A percentile compares a stretch with the other conserved stretches of the same genome.
Evolutionary conservation across 2,888 invertebrate genomes (phyloP).

Genomic region (Lepeophtheirus nordmannii): DNA sequence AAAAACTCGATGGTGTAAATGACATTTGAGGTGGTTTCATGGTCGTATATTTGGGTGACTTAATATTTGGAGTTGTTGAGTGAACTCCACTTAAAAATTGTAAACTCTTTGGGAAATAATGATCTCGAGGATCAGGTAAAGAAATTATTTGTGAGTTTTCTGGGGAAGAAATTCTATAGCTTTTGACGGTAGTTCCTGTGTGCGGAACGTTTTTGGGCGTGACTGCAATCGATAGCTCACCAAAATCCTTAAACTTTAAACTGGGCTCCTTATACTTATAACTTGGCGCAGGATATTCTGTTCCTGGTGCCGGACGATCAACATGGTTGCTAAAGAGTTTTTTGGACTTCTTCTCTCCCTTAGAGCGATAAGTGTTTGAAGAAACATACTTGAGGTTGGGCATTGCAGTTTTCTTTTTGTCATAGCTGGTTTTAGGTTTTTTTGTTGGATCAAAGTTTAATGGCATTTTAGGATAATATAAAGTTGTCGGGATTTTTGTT

Average conservation of each 20-base stretch:
- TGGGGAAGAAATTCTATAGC: neutral
- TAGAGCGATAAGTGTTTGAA: conserved; percentile 6
- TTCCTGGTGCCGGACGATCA: neutral
- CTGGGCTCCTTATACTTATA: conserved; percentile 14
- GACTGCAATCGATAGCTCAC: neutral
- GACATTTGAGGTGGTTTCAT: neutral
- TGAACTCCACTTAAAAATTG: neutral
- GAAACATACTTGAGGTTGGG: neutral
- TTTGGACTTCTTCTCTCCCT: neutral
- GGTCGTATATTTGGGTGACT: neutral
- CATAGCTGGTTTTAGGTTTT: neutral
- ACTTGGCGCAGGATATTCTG: conserved; percentile 14
- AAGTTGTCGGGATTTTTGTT: neutral
- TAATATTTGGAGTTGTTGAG: neutral
- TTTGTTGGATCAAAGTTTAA: conserved; percentile 6
- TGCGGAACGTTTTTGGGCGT: conserved; percentile 18
- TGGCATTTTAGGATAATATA: neutral
- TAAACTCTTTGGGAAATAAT: neutral
- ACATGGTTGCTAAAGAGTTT: neutral
- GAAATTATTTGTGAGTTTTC: neutral
- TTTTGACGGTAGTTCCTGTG: too few species aligned
- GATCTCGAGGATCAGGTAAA: neutral
- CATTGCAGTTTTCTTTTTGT: neutral
- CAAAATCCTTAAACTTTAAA: conserved; percentile 7
- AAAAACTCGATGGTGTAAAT: neutral